A percentile compares a stretch with the other conserved stretches of the same genome.
Evolutionary conservation across 2,888 invertebrate species (phyloP).

Genomic region (Priocnemis perturbator): DNA sequence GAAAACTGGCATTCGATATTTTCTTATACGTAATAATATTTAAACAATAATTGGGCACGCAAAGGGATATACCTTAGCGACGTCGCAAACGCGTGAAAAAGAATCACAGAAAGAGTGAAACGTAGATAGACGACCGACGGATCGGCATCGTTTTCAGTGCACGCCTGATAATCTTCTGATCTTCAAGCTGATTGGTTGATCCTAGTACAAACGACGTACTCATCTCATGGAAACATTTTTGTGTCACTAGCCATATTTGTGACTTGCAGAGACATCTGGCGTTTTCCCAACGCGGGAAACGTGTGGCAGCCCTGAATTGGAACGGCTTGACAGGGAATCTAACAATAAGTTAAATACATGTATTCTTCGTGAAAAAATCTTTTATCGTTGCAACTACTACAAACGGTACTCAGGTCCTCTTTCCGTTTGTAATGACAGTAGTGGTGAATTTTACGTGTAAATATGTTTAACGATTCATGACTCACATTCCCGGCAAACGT

Average conservation of each 20-base stretch:
- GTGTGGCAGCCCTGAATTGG: too few relatives aligned
- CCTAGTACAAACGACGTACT: too few relatives aligned
- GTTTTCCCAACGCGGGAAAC: too few relatives aligned
- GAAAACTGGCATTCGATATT: constrained; percentile 32
- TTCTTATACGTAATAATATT: constrained; percentile 27
- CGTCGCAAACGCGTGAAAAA: constrained; percentile 59
- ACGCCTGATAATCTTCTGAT: neutral
- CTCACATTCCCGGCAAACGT: neutral
- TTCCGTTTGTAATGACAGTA: neutral
- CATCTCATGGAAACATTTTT: too few relatives aligned
- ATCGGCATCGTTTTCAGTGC: neutral
- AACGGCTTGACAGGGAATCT: too few relatives aligned
- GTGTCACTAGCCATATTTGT: too few relatives aligned
- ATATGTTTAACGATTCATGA: constrained; percentile 7
- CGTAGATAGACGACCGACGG: neutral
- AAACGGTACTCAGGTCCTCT: too few relatives aligned
- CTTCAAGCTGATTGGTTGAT: too few relatives aligned
- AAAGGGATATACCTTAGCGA: constrained; percentile 59
- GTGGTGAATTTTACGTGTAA: constrained; percentile 1
- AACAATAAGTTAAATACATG: too few relatives aligned
- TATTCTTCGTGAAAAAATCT: too few relatives aligned
- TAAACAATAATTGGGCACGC: constrained; percentile 41
- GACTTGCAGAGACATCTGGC: too few relatives aligned
- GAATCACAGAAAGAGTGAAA: constrained; percentile 1
- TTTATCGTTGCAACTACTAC: too few relatives aligned